Conservation (phyloP, 2,113 vertebrate genomes). For the Hylia prasina region DNA sequence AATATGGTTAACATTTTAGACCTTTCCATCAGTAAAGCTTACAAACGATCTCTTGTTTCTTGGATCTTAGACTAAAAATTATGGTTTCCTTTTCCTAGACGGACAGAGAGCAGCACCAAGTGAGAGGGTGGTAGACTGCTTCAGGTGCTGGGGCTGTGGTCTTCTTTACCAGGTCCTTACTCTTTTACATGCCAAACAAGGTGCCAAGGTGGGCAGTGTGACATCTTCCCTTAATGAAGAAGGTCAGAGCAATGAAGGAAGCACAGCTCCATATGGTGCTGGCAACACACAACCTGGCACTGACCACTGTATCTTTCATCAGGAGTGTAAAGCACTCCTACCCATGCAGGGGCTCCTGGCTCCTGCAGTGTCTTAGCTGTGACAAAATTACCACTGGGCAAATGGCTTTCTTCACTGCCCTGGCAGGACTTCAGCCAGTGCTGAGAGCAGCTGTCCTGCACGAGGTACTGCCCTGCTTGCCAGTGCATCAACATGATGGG, state of each 20-base stretch:
- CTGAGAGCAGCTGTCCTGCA: not conserved
- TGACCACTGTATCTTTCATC: accelerated
- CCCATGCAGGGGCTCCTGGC: not conserved
- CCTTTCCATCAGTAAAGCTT: not conserved
- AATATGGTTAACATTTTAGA: not conserved
- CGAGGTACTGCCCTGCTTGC: not conserved
- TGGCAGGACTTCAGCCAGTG: not conserved
- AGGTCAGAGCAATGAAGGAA: not conserved
- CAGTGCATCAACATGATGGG: not conserved
- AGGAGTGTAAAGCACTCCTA: not conserved
- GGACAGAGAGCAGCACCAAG: not conserved
- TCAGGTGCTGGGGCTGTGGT: not conserved
- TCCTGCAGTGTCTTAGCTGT: not conserved
- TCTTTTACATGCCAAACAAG: not conserved
- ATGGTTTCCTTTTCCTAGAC: not conserved
- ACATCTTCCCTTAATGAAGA: not conserved
- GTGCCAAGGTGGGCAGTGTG: not conserved
- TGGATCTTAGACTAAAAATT: not conserved
- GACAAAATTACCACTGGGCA: not conserved
- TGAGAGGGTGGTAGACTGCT: not conserved
- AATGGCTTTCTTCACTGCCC: not conserved
- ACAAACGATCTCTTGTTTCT: not conserved
- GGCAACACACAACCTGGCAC: not conserved
- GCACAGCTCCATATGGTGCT: accelerated
- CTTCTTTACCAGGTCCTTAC: not conserved